phyloP scores from a whole-genome alignment of 2,113 vertebrate species.

The Synchiropus splendidus region DNA sequence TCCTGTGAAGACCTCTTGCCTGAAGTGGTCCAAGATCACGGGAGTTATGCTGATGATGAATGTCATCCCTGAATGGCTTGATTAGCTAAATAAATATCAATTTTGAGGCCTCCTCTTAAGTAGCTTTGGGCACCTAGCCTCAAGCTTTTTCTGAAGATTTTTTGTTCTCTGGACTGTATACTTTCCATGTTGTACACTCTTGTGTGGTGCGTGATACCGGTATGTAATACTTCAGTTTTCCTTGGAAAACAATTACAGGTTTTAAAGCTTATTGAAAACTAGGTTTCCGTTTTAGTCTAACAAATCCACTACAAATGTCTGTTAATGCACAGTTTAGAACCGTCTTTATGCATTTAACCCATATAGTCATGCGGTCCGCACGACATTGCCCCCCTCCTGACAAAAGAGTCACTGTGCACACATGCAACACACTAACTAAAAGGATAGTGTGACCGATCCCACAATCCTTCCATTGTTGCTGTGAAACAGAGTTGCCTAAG shows the following conservation, averaged over 20 bases:
- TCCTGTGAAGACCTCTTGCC: too few relatives aligned
- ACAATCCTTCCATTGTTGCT: constrained; percentile 52
- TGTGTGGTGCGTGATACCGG: too few relatives aligned
- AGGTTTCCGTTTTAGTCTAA: constrained; percentile 1
- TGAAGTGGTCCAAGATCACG: too few relatives aligned
- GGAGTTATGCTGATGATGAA: too few relatives aligned
- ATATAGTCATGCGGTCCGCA: constrained; percentile 23
- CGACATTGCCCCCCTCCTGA: neutral
- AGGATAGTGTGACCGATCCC: constrained; percentile 45
- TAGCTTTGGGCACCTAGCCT: too few relatives aligned
- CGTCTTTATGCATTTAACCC: constrained; percentile 17
- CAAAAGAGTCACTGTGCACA: constrained; percentile 4
- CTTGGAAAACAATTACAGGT: constrained; percentile 5
- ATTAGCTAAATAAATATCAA: too few relatives aligned
- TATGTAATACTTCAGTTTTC: too few relatives aligned
- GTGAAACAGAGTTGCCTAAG: constrained; percentile 46
- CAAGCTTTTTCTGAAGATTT: too few relatives aligned
- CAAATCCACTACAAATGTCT: constrained; percentile 12
- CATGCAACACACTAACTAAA: constrained; percentile 14
- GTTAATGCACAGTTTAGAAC: constrained; percentile 7
- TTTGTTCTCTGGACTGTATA: too few relatives aligned
- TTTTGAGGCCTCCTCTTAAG: too few relatives aligned
- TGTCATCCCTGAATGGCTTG: too few relatives aligned
- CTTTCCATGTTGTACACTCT: too few relatives aligned
- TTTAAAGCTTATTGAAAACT: constrained; percentile 3